Evolutionary conservation across 2,113 vertebrate genomes (phyloP), one percentile per base, ranked within the genome.

Genomic region (Gallinago jamesoni): DNA sequence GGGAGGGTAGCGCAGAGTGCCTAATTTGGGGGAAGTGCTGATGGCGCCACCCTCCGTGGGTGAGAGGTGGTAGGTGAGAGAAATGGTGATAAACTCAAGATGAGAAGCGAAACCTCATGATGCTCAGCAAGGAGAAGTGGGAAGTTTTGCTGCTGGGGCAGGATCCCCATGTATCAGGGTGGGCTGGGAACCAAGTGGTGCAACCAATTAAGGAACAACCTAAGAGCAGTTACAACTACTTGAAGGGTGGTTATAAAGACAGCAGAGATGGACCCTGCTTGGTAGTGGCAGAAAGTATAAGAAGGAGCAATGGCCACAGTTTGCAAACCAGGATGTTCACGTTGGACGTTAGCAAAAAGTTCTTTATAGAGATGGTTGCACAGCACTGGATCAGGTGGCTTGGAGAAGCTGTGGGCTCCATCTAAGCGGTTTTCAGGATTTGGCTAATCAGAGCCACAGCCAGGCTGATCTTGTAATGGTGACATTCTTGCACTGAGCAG

Each of bases 81-180:
- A 56, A 86, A 52, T 28, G 0, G 0, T 12, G 50, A 66, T 48
- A 31, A 96, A 77, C 25, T 60, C 39, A 56, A 63, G 28, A 47
- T 22, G 47, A 84, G 41, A 88, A 73, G 35, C 81, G 64, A 87
- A 94, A 80, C 41, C 37, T 86, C 14, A 10, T 16, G 67, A 62
- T 0, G 5, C 55, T 87, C 56, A 64, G 39, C 0, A 31, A 35
- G 57, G 57, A 72, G 28, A 87, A 43, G 14, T 24, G 30, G 30
- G 82, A 88, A 85, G 63, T 85, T 85, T 20, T 88, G 30, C 67
- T 86, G 59, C 75, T 64, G 80, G 30, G 57, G n/a, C 15, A 69
- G 48, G 50, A 88, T 59, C 20, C 7, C 39, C 0, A 1, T 33
- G 50, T 23, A 59, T 30, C 56, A 43, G 56, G 30, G 45, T 1